Conservation (phyloP, 23 tunicate genomes). For the Ciona savignyi region DNA sequence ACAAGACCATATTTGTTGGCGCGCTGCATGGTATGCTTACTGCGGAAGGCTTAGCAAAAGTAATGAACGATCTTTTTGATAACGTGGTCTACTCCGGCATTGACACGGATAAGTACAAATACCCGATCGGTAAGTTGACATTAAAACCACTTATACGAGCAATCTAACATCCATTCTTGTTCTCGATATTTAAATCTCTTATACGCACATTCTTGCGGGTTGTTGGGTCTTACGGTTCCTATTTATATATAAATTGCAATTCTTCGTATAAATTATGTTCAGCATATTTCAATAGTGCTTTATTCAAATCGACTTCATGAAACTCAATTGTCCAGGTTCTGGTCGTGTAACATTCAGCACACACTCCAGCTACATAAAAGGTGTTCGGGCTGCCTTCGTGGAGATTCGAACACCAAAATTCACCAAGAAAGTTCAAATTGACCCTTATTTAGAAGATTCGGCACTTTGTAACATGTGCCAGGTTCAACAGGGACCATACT, state of each 20-base stretch:
- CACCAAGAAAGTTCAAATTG: slow-evolving; percentile 87
- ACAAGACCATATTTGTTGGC: slow-evolving; percentile 88
- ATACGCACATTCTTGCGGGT: too few species aligned
- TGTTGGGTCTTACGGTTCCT: too few species aligned
- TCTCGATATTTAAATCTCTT: too few species aligned
- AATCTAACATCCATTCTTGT: too few species aligned
- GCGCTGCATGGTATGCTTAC: slow-evolving; percentile 87
- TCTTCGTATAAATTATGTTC: too few species aligned
- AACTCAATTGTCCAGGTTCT: too few species aligned
- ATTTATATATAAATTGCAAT: too few species aligned
- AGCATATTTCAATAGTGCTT: too few species aligned
- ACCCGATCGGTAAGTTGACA: slow-evolving; percentile 67
- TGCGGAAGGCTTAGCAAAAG: slow-evolving; percentile 78
- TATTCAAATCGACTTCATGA: too few species aligned
- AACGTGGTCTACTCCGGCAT: slow-evolving; percentile 90
- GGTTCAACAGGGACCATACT: slow-evolving; percentile 76
- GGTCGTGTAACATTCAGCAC: slow-evolving; percentile 94
- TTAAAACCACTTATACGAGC: too few species aligned
- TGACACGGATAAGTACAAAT: slow-evolving; percentile 91
- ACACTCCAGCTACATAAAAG: slow-evolving; percentile 81
- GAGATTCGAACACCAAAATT: slow-evolving; percentile 88
- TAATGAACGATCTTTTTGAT: slow-evolving; percentile 86
- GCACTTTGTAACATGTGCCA: slow-evolving; percentile 86
- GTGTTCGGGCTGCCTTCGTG: slow-evolving; percentile 84
- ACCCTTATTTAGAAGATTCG: slow-evolving; percentile 89